Evolutionary conservation across 2,113 vertebrate species (phyloP).

Genomic region (Embiotoca jacksoni): DNA sequence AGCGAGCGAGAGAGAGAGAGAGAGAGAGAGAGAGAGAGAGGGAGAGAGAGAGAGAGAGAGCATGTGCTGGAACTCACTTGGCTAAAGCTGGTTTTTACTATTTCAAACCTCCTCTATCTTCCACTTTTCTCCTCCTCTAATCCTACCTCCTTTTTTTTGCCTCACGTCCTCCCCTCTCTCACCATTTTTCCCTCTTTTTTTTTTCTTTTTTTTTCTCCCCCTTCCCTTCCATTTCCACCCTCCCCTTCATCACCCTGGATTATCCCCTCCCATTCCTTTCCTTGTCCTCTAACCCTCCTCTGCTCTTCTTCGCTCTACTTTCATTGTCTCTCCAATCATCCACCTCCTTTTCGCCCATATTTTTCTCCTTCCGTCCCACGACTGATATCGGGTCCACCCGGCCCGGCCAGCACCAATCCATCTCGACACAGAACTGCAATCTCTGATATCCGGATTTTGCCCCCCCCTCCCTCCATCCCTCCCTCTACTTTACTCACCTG

Average conservation of each 20-base stretch:
- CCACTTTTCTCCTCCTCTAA: constrained; percentile 14
- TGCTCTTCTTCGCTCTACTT: constrained; percentile 33
- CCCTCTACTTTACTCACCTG: constrained; percentile 28
- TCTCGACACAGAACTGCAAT: constrained; percentile 57
- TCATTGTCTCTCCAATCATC: constrained; percentile 52
- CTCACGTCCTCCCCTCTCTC: not conserved
- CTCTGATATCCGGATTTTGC: constrained; percentile 50
- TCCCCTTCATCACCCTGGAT: constrained; percentile 36
- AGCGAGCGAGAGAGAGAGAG: constrained; percentile 35
- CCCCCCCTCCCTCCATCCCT: not conserved
- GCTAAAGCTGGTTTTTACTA: constrained; percentile 24
- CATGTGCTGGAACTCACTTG: constrained; percentile 43
- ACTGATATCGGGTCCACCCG: constrained; percentile 51
- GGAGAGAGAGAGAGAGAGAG: constrained; percentile 26
- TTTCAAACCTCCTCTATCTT: constrained; percentile 35
- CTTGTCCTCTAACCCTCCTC: constrained; percentile 56
- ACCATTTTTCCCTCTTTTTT: not conserved
- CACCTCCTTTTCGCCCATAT: constrained; percentile 13
- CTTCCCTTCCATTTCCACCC: not conserved
- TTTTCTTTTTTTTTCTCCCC: not conserved
- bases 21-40: constrained; percentile 6
- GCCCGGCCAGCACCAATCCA: constrained; percentile 50
- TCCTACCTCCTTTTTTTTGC: not conserved
- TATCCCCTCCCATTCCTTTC: constrained; percentile 32
- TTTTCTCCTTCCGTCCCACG: not conserved